phyloP scores from a whole-genome alignment of 1,140 invertebrate genomes.

The Drosophila funebris region DNA sequence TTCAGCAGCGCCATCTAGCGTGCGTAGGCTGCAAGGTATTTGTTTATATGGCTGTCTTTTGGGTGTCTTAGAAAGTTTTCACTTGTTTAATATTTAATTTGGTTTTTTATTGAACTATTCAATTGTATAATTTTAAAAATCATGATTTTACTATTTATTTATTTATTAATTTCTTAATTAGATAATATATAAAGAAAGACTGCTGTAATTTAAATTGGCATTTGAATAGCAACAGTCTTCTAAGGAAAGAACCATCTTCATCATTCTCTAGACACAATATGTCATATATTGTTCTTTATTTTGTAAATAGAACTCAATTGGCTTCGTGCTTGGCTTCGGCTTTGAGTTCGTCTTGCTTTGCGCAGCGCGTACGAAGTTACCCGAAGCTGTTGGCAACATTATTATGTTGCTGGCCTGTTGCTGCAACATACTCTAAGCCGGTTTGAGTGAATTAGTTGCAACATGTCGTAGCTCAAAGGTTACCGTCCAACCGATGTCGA shows the following conservation, averaged over 20 bases:
- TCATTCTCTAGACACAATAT: slow-evolving; percentile 19
- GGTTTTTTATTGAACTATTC: too few relatives aligned
- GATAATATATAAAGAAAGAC: not conserved
- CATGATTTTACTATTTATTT: not conserved
- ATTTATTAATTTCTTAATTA: not conserved
- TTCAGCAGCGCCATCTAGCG: too few relatives aligned
- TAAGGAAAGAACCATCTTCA: not conserved
- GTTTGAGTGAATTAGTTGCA: slow-evolving; percentile 15
- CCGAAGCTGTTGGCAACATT: slow-evolving; percentile 13
- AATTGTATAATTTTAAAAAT: too few relatives aligned
- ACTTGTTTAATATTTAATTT: too few relatives aligned
- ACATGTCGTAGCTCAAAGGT: slow-evolving; percentile 12
- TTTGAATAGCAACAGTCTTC: not conserved
- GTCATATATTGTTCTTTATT: slow-evolving; percentile 14
- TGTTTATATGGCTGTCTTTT: too few relatives aligned
- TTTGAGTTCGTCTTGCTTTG: slow-evolving; percentile 8
- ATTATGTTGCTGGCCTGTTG: not conserved
- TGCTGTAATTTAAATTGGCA: not conserved
- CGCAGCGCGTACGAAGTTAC: slow-evolving; percentile 15
- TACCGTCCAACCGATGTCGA: not conserved
- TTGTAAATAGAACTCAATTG: slow-evolving; percentile 5
- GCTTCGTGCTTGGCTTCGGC: slow-evolving; percentile 10
- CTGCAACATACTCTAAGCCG: slow-evolving; percentile 1
- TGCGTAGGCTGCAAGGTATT: too few relatives aligned
- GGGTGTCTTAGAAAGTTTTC: too few relatives aligned